Evolutionary conservation across 2,113 vertebrate genomes (phyloP).

Genomic region (Cnemophilus loriae): DNA sequence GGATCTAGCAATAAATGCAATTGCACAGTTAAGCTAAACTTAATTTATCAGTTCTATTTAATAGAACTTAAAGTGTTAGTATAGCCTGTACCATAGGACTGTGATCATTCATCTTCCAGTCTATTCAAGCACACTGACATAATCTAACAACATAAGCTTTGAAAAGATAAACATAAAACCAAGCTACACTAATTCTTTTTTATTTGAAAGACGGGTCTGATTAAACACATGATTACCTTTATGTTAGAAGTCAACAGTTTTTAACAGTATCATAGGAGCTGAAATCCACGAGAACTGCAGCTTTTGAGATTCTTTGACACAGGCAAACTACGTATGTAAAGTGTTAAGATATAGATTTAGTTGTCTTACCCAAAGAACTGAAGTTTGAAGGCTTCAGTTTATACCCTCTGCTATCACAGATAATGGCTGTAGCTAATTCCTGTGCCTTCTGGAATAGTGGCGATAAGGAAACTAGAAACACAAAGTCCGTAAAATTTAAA

Average conservation of each 20-base stretch:
- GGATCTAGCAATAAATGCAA: background rate
- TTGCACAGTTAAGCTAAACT: background rate
- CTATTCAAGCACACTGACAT: background rate
- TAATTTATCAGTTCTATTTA: background rate
- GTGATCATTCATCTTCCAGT: background rate
- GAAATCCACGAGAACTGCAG: background rate
- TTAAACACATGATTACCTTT: background rate
- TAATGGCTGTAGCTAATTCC: background rate
- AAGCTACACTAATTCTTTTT: background rate
- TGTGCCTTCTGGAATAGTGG: background rate
- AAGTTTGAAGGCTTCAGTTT: background rate
- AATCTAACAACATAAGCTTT: background rate
- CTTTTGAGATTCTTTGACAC: background rate
- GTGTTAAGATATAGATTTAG: background rate
- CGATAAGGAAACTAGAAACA: background rate
- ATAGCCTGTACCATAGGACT: background rate
- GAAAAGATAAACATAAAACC: background rate
- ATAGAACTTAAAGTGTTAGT: background rate
- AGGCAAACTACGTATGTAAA: background rate
- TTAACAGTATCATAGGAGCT: background rate
- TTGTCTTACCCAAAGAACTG: background rate
- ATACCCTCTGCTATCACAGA: background rate
- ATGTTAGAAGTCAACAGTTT: background rate
- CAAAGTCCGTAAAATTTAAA: background rate
- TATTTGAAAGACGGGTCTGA: background rate